These are phyloP conservation scores for Athetis lepigone DNA, from an alignment of 2,888 invertebrate species.

Conservation along the genomic window DNA sequence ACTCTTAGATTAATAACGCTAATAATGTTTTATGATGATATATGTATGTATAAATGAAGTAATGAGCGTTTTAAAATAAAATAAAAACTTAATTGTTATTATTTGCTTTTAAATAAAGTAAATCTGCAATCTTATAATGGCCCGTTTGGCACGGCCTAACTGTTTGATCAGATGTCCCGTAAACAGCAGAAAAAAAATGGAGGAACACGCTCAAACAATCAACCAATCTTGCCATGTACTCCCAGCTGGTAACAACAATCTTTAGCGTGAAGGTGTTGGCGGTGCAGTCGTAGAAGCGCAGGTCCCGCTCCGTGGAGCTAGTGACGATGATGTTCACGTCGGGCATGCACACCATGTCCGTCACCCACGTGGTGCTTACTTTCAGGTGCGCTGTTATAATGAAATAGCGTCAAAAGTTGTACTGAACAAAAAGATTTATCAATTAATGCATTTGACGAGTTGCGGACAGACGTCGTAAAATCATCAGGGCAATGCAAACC, in stretches of 20 bases:
- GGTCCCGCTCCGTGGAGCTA: slow-evolving; percentile 94
- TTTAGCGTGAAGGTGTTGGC: slow-evolving; percentile 93
- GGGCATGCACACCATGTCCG: slow-evolving; percentile 93
- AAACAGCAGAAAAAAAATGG: not conserved
- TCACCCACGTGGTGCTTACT: slow-evolving; percentile 93
- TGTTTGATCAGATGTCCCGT: not conserved
- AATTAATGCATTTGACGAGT: too few relatives aligned
- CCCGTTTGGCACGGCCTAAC: not conserved
- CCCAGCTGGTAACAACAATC: slow-evolving; percentile 92
- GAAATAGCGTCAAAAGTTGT: not conserved
- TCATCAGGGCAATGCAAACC: too few relatives aligned
- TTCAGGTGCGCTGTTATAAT: slow-evolving; percentile 88
- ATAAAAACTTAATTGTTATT: too few relatives aligned
- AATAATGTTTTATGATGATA: too few relatives aligned
- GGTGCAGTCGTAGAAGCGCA: slow-evolving; percentile 95
- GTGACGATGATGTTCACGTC: slow-evolving; percentile 95
- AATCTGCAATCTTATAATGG: too few relatives aligned
- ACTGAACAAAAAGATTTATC: too few relatives aligned
- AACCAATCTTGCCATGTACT: slow-evolving; percentile 82
- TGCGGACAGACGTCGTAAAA: too few relatives aligned
- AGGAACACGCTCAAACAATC: not conserved
- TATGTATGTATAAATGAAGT: too few relatives aligned
- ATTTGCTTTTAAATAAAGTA: too few relatives aligned
- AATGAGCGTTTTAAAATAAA: too few relatives aligned
- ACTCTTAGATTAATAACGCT: too few relatives aligned